Evolutionary conservation across 1,140 invertebrate genomes (phyloP), one percentile per base, ranked within the genome.

Genomic region (Drosophila bipectinata): DNA sequence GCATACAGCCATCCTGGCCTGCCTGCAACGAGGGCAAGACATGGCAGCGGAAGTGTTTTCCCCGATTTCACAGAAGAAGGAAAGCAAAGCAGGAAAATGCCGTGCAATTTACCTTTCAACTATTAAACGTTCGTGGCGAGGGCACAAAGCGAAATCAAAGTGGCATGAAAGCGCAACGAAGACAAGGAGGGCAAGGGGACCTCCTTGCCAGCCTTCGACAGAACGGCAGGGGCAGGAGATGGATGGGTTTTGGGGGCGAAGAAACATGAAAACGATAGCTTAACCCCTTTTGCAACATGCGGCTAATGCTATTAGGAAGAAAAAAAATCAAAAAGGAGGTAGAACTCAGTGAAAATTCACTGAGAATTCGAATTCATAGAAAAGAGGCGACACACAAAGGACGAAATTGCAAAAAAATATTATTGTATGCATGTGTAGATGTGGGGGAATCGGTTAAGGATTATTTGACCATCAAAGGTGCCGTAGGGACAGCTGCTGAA

Each of bases 51-150:
- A 85, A 87, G 78, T 85, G 81, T 81, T 78, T 79, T 74, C 72
- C 74, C 79, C 66, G 54, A 71, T 72, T 71, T 44, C 68, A 39
- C 72, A 67, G 63, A 66, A 63, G 59, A 44, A 64, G 60, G 9
- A 64, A 64, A 53, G 44, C 44, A 52, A 44, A 54, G 67, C 56
- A 54, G 82, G 82, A 85, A 85, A 85, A 85, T 78, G 69, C 78
- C 77, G 71, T 75, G 82, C 82, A 87, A 87, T 87, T 87, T 87
- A 88, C 83, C 75, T 88, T 87, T 87, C 83, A 87, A 82, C 83
- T 82, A 87, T 87, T 87, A 87, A 88, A 87, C 83, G 76, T 88
- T 64, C 78, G 62, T 82, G 82, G 83, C 77, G 78, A 87, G 85
- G 63, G 78, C 82, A 87, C 82, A 88, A 85, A 85, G 81, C 81